Evolutionary conservation across 2,888 invertebrate genomes (phyloP), one percentile per base, ranked within the genome.

Genomic region (Tillus elongatus): DNA sequence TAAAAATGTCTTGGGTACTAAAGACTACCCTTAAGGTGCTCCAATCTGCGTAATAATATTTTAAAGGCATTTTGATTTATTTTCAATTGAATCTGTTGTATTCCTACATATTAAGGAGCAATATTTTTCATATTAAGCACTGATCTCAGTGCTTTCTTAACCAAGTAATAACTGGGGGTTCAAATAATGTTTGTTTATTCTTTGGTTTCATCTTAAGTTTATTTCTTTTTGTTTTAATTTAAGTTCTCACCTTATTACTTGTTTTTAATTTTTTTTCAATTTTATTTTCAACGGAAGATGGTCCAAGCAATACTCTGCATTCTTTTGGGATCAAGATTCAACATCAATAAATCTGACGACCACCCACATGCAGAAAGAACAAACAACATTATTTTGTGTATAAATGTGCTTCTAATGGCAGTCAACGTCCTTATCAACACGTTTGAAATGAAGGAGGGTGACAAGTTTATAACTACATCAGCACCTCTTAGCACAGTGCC

Each of bases 281-380:
- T 56, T 51, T 51, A 26, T 63, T 45, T n/a, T n/a, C n/a, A n/a
- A n/a, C n/a, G n/a, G n/a, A 56, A 79, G 80, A 69, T 76, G 13
- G 43, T 74, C 30, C 75, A 76, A 54, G 77, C 75, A 15, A 59
- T 75, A 35, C 67, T 78, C 19, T 75, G 73, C 40, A 67, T 77
- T 30, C 56, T 78, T 30, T 68, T 80, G 43, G 74, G 77, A 48
- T 66, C 71, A 33, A 67, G 70, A 43, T 67, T 72, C 53, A 71
- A 79, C 61, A 74, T 80, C 49, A 80, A 79, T 61, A 72, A 73
- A 42, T 66, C 69, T 41, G 64, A 68, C 9, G 71, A 79, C 41
- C 74, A 73, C 33, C 64, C 67, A n/a, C 69, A 64, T 43, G 77
- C 79, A 1, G 73, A 76, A 47, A 58, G 69, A 35, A 64, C 75